These are phyloP conservation scores for Hanleya hanleyi DNA, from an alignment of 2,888 invertebrate genomes.

Conservation along the genomic window DNA sequence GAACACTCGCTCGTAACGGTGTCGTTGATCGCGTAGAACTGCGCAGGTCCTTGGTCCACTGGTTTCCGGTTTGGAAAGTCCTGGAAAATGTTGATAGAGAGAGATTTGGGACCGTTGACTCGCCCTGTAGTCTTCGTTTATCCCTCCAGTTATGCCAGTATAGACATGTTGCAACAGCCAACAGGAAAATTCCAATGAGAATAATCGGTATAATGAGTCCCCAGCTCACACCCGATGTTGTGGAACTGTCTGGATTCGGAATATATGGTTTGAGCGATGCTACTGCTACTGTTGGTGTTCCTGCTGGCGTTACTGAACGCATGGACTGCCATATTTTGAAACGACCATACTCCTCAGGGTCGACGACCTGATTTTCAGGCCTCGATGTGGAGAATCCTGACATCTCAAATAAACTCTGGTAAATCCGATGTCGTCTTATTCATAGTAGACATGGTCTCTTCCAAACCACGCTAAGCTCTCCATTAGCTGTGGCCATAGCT, in stretches of 20 bases:
- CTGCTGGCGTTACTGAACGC: not conserved
- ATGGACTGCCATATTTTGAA: no score
- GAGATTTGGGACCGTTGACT: constrained; percentile 30
- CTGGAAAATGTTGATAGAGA: constrained; percentile 17
- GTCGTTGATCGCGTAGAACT: constrained; percentile 51
- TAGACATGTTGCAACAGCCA: constrained; percentile 45
- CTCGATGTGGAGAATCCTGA: no score
- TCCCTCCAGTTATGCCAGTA: constrained; percentile 52
- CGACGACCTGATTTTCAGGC: no score
- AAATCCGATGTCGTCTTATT: no score
- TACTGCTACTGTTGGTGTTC: not conserved
- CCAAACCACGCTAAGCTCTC: no score
- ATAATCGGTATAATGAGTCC: constrained; percentile 49
- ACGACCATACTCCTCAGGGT: no score
- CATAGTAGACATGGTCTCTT: no score
- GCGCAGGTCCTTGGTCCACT: constrained; percentile 36
- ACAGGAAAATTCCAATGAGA: constrained; percentile 47
- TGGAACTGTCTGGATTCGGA: not conserved
- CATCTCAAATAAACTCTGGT: no score
- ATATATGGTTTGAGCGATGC: not conserved
- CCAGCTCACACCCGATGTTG: constrained; percentile 33
- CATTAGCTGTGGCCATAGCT: no score
- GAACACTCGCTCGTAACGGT: constrained; percentile 37
- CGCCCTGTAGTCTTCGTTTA: constrained; percentile 30
- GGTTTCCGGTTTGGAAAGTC: constrained; percentile 10